Evolutionary conservation across 2,888 invertebrate species (phyloP).

Genomic region (Sarcophaga variegata): DNA sequence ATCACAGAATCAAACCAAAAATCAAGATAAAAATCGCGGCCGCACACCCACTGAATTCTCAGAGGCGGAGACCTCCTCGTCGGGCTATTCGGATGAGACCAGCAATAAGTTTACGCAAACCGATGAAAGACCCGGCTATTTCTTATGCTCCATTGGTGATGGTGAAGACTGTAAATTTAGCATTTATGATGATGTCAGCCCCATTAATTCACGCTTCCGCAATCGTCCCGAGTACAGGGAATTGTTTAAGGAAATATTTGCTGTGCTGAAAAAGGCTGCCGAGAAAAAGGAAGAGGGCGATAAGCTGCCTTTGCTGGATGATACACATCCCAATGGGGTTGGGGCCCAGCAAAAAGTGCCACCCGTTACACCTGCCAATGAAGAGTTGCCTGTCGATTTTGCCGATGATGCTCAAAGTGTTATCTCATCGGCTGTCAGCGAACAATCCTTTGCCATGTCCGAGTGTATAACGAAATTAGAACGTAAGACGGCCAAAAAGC

Average conservation of each 20-base stretch:
- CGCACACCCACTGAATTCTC: constrained; percentile 92
- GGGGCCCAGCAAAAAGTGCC: constrained; percentile 83
- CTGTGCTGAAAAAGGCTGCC: constrained; percentile 91
- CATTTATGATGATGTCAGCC: constrained; percentile 91
- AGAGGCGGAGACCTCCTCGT: constrained; percentile 92
- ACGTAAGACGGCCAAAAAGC: constrained; percentile 82
- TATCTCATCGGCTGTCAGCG: constrained; percentile 89
- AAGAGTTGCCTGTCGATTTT: constrained; percentile 83
- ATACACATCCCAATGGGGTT: constrained; percentile 81
- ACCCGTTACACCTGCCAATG: constrained; percentile 87
- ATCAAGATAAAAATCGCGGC: constrained; percentile 82
- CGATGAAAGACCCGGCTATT: constrained; percentile 90
- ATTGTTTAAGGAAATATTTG: constrained; percentile 92
- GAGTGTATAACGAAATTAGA: constrained; percentile 85
- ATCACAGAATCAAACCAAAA: constrained; percentile 35
- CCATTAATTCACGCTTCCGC: constrained; percentile 91
- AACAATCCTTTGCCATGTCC: constrained; percentile 87
- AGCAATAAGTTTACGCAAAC: constrained; percentile 93
- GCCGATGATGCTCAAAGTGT: constrained; percentile 87
- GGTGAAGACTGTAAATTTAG: constrained; percentile 93
- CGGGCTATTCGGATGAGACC: constrained; percentile 92
- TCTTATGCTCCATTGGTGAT: constrained; percentile 92
- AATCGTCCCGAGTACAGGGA: constrained; percentile 91
- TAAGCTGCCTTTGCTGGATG: constrained; percentile 87
- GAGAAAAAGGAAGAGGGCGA: constrained; percentile 92